Conservation (phyloP, 2,888 invertebrate genomes). For the Masnerella sp. region DNA sequence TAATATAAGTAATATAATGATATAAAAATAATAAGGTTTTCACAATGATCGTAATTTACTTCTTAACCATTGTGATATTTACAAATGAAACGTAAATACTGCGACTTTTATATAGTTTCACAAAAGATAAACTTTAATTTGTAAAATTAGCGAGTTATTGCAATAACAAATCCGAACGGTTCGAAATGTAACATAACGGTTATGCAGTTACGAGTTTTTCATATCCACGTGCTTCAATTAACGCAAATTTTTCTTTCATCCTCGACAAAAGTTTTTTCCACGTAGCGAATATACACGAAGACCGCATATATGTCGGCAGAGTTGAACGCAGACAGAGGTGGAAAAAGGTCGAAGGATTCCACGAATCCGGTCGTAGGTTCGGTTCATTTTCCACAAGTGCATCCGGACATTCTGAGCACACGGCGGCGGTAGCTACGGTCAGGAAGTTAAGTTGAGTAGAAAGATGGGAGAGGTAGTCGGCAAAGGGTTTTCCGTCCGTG, state of each 20-base stretch:
- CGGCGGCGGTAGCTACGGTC: constrained; percentile 65
- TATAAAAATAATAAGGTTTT: too few species aligned
- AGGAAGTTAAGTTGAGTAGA: constrained; percentile 71
- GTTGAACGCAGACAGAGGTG: constrained; percentile 13
- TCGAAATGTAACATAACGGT: constrained; percentile 33
- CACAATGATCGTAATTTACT: too few species aligned
- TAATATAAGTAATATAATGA: too few species aligned
- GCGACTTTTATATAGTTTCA: too few species aligned
- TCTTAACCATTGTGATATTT: too few species aligned
- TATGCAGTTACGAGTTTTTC: constrained; percentile 42
- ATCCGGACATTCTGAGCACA: constrained; percentile 74
- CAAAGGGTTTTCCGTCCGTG: constrained; percentile 56
- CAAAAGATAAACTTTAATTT: too few species aligned
- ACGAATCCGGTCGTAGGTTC: constrained; percentile 65
- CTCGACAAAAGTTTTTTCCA: constrained; percentile 50
- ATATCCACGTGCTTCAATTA: constrained; percentile 51
- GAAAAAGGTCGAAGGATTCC: constrained; percentile 56
- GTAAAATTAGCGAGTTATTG: too few species aligned
- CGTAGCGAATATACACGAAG: constrained; percentile 43
- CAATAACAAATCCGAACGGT: constrained; percentile 36
- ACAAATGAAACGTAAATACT: too few species aligned
- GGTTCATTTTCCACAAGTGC: constrained; percentile 73
- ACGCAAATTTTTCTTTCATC: constrained; percentile 56
- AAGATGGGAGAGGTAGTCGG: constrained; percentile 57
- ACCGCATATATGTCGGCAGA: constrained; percentile 24